phyloP scores from a whole-genome alignment of 1,140 invertebrate genomes.

The Wiebesia pumilae region DNA sequence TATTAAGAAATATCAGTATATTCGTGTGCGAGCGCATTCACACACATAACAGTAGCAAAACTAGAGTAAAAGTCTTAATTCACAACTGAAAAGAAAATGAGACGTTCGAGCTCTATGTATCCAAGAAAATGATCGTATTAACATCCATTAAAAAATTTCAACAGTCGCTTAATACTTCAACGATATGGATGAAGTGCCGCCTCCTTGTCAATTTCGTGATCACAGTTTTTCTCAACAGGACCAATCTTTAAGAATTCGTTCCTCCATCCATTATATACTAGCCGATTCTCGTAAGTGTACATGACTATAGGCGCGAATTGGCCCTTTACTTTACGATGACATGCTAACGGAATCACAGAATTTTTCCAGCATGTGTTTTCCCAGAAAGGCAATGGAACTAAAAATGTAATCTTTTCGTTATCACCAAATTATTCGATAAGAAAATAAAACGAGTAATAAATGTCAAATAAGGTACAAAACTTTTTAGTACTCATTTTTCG shows the following conservation, averaged over 20 bases:
- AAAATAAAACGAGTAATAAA: background rate
- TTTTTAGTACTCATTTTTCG: background rate
- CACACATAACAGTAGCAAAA: background rate
- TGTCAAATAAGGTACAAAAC: background rate
- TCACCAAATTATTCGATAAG: background rate
- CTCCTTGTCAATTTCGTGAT: background rate
- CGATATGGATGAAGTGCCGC: background rate
- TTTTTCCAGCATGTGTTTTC: background rate
- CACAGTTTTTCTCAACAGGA: background rate
- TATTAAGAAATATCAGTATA: background rate
- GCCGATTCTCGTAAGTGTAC: background rate
- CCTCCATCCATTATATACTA: background rate
- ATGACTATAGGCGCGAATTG: background rate
- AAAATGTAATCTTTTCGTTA: background rate
- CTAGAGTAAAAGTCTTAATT: background rate
- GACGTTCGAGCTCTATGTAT: background rate
- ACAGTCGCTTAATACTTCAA: background rate
- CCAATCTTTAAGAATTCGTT: background rate
- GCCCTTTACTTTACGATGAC: background rate
- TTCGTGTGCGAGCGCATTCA: too few relatives aligned
- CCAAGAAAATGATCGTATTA: background rate
- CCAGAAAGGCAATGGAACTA: background rate
- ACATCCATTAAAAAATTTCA: background rate
- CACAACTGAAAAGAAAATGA: background rate
- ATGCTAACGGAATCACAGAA: background rate